Evolutionary conservation across 2,113 vertebrate species (phyloP).

Genomic region (Synchiropus splendidus): DNA sequence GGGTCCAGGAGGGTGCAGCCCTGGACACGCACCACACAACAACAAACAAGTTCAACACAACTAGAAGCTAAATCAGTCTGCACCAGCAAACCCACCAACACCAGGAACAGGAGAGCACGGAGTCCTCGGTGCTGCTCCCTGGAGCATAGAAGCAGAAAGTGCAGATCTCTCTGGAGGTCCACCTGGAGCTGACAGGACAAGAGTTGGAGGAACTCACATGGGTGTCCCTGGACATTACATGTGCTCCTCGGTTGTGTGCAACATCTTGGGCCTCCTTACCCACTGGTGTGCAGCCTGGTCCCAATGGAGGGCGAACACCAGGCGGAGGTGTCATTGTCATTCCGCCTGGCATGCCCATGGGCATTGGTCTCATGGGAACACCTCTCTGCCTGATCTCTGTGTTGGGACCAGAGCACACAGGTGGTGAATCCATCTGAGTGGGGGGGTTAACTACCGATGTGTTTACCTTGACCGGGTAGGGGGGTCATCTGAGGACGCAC

Average conservation of each 20-base stretch:
- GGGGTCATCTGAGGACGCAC: conserved; percentile 74
- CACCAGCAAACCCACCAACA: conserved; percentile 86
- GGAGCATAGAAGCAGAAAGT: conserved; percentile 41
- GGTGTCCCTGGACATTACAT: background rate
- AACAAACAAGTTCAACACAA: background rate
- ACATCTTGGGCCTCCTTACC: conserved; percentile 32
- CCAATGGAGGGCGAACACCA: conserved; percentile 41
- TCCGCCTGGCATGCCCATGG: conserved; percentile 38
- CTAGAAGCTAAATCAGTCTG: too few relatives aligned
- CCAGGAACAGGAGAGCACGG: conserved; percentile 78
- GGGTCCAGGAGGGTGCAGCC: conserved; percentile 90
- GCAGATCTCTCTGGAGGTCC: conserved; percentile 78
- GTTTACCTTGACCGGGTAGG: conserved; percentile 85
- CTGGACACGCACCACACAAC: conserved; percentile 40
- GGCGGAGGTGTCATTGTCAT: conserved; percentile 47
- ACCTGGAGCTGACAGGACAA: conserved; percentile 71
- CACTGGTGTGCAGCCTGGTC: conserved; percentile 57
- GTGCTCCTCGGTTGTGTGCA: conserved; percentile 1
- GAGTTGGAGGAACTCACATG: conserved; percentile 13
- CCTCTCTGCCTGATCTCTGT: conserved; percentile 88
- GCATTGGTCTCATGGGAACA: conserved; percentile 72
- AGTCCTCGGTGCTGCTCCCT: conserved; percentile 62
- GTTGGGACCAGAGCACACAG: background rate
- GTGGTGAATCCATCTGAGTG: background rate
- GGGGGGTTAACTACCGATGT: too few relatives aligned